Conservation (phyloP, 2,888 invertebrate species). For the Philereme vetulata region DNA sequence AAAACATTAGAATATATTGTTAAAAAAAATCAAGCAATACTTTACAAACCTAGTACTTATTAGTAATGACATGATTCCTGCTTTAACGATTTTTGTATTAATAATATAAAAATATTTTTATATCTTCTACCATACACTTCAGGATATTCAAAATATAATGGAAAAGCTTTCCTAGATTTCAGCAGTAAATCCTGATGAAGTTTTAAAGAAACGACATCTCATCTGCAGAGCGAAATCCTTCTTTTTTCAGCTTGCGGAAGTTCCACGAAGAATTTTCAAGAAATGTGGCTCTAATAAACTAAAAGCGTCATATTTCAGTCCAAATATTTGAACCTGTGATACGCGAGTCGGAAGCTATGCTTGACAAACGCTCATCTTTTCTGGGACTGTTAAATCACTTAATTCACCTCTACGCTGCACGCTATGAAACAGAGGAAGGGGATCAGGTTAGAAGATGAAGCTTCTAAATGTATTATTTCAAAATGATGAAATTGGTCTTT, state of each 20-base stretch:
- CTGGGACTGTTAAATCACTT: slow-evolving; percentile 63
- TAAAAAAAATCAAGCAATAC: too few species aligned
- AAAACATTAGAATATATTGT: too few species aligned
- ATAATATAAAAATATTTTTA: too few species aligned
- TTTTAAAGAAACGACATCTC: not conserved
- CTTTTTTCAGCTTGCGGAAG: not conserved
- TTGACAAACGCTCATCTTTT: slow-evolving; percentile 60
- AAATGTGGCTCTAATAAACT: slow-evolving; percentile 13
- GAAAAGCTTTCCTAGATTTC: not conserved
- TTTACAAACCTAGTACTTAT: too few species aligned
- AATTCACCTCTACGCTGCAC: slow-evolving; percentile 51
- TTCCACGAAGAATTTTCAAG: slow-evolving; percentile 3
- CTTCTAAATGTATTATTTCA: not conserved
- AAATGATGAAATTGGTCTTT: too few species aligned
- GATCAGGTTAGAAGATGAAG: slow-evolving; percentile 30
- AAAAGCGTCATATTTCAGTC: slow-evolving; percentile 22
- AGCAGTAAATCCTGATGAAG: slow-evolving; percentile 5
- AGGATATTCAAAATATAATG: too few species aligned
- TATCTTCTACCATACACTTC: too few species aligned
- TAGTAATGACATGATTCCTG: too few species aligned
- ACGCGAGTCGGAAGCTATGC: slow-evolving; percentile 42
- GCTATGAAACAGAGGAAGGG: slow-evolving; percentile 42
- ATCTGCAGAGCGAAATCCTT: slow-evolving; percentile 2
- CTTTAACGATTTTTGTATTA: too few species aligned
- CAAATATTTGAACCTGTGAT: slow-evolving; percentile 29